These are phyloP conservation scores for Nudaria mundana DNA, from an alignment of 2,888 invertebrate species.

Conservation along the genomic window DNA sequence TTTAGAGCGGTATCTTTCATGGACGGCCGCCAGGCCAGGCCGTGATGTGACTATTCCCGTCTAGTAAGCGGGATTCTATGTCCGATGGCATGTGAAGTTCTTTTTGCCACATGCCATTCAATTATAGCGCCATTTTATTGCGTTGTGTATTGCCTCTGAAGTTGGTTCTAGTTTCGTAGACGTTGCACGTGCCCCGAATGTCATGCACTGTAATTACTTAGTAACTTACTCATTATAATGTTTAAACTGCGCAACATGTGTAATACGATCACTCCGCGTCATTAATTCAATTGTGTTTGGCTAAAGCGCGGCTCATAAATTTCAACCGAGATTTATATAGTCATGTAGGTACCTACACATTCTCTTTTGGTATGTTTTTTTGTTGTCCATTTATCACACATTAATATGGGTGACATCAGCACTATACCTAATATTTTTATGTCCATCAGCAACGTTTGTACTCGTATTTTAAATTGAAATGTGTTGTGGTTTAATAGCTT, in stretches of 20 bases:
- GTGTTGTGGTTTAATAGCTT: conserved; percentile 14
- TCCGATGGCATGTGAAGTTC: conserved; percentile 59
- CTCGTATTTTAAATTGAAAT: conserved; percentile 3
- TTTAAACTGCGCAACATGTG: conserved; percentile 40
- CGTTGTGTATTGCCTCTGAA: conserved; percentile 6
- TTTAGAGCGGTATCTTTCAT: conserved; percentile 48
- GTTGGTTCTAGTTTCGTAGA: not conserved
- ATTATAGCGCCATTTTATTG: conserved; percentile 55
- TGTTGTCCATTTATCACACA: conserved; percentile 26
- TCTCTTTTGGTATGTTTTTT: conserved; percentile 40
- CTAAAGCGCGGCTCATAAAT: conserved; percentile 38
- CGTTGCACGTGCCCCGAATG: conserved; percentile 33
- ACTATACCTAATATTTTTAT: conserved; percentile 4
- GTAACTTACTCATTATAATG: conserved; percentile 35
- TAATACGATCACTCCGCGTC: conserved; percentile 46
- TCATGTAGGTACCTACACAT: conserved; percentile 39
- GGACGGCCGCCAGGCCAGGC: conserved; percentile 78
- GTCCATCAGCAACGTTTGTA: conserved; percentile 4
- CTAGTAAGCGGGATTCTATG: conserved; percentile 65
- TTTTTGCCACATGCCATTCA: conserved; percentile 63
- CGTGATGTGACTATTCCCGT: conserved; percentile 78
- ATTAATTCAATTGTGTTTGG: conserved; percentile 48
- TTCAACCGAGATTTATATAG: conserved; percentile 40
- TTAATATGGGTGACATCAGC: conserved; percentile 24
- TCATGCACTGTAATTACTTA: conserved; percentile 37